These are phyloP conservation scores for Sarcophilus harrisii DNA, from an alignment of 2,797 vertebrate species.

Conservation along the genomic window DNA sequence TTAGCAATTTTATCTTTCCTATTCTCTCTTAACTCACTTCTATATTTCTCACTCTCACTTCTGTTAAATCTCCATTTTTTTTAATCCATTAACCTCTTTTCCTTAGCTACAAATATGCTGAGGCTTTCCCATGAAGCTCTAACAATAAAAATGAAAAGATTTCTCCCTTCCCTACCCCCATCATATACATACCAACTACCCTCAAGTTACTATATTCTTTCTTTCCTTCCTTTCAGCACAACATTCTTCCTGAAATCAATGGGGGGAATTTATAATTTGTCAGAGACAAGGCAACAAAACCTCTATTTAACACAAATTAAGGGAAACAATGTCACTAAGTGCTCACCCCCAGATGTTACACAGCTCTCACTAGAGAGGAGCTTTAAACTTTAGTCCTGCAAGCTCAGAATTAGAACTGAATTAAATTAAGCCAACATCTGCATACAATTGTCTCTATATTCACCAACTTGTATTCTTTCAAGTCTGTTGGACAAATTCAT, in stretches of 20 bases:
- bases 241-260: not conserved
- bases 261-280: not conserved
- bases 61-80: not conserved
- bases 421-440: constrained; percentile 39
- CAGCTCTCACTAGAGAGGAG: constrained; percentile 65
- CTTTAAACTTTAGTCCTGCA: constrained; percentile 33
- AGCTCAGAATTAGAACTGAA: constrained; percentile 57
- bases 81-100: not conserved
- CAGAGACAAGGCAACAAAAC: not conserved
- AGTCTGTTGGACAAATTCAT: constrained; percentile 9
- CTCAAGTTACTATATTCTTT: not conserved
- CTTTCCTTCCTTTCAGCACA: not conserved
- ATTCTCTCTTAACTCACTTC: not conserved
- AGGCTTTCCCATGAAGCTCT: not conserved
- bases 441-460: constrained; percentile 51
- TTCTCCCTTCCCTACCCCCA: not conserved
- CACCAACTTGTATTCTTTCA: constrained; percentile 23
- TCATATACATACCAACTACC: not conserved
- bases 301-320: not conserved
- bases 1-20: not conserved
- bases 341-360: not conserved
- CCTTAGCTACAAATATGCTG: not conserved
- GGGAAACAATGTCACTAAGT: not conserved
- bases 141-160: not conserved
- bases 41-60: not conserved